Conservation (phyloP, 2,113 vertebrate genomes). For the Cyanoderma ruficeps region DNA sequence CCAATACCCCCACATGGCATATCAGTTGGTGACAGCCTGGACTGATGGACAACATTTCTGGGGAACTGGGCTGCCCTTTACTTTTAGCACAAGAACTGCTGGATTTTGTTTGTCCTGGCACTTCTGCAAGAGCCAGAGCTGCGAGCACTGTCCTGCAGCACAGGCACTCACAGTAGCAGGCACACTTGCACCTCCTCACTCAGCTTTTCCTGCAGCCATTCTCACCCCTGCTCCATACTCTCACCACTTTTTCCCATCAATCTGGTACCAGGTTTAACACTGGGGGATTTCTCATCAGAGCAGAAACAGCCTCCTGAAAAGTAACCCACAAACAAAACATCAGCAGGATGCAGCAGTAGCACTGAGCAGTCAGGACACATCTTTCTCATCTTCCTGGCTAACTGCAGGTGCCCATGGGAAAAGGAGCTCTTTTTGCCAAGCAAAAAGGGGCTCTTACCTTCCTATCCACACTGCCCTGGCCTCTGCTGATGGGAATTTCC, state of each 20-base stretch:
- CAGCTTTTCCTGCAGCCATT: background rate
- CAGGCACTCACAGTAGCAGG: background rate
- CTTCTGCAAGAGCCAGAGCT: background rate
- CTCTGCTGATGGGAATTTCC: background rate
- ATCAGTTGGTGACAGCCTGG: background rate
- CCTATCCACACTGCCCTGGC: background rate
- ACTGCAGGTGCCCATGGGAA: background rate
- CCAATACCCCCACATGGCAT: background rate
- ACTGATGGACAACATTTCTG: background rate
- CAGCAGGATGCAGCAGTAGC: fast-evolving
- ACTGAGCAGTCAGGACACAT: background rate
- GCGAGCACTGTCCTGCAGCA: background rate
- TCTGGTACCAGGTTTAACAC: background rate
- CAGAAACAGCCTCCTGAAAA: background rate
- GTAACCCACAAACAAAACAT: background rate
- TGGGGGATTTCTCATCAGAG: background rate
- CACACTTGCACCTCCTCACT: background rate
- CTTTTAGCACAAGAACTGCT: background rate
- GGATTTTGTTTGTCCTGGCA: background rate
- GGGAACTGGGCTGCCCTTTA: background rate
- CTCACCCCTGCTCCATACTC: background rate
- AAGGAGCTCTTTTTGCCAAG: too few species aligned
- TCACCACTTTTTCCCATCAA: background rate
- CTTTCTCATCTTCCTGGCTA: background rate
- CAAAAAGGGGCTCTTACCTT: background rate